Conservation (phyloP, 2,113 vertebrate genomes). For the Coregonus clupeaformis region DNA sequence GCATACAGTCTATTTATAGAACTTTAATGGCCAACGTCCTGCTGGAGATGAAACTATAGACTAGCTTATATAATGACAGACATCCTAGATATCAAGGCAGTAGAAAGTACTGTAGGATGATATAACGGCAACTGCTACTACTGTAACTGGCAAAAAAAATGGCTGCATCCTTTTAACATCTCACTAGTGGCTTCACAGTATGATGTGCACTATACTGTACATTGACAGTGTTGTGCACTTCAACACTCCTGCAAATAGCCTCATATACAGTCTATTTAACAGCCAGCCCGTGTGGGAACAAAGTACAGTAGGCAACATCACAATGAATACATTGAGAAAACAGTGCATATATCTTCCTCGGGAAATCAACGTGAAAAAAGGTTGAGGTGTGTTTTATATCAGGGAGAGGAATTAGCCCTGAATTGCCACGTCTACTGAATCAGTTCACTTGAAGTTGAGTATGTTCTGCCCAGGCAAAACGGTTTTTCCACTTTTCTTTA, state of each 20-base stretch:
- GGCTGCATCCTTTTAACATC: too few relatives aligned
- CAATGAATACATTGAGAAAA: constrained; percentile 22
- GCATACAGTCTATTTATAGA: constrained; percentile 62
- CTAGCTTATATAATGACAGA: constrained; percentile 37
- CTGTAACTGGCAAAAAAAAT: background rate
- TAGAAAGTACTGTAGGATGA: constrained; percentile 11
- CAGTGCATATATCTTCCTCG: constrained; percentile 37
- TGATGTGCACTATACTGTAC: too few relatives aligned
- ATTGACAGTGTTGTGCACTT: too few relatives aligned
- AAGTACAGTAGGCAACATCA: background rate
- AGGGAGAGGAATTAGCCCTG: constrained; percentile 16
- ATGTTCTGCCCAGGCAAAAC: background rate
- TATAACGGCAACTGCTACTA: background rate
- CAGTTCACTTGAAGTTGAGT: constrained; percentile 9
- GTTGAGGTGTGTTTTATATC: constrained; percentile 5
- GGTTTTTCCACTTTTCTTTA: background rate
- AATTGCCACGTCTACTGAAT: constrained; percentile 12
- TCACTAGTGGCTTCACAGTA: too few relatives aligned
- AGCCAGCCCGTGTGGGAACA: too few relatives aligned
- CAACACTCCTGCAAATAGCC: too few relatives aligned
- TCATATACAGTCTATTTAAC: too few relatives aligned
- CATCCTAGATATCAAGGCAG: constrained; percentile 21
- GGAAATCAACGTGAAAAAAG: constrained; percentile 51
- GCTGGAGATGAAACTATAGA: constrained; percentile 40
- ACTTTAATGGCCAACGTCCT: constrained; percentile 31